Base-by-base conservation (phyloP, 2,888 invertebrate species). In the Himalopsyche anomala region DNA sequence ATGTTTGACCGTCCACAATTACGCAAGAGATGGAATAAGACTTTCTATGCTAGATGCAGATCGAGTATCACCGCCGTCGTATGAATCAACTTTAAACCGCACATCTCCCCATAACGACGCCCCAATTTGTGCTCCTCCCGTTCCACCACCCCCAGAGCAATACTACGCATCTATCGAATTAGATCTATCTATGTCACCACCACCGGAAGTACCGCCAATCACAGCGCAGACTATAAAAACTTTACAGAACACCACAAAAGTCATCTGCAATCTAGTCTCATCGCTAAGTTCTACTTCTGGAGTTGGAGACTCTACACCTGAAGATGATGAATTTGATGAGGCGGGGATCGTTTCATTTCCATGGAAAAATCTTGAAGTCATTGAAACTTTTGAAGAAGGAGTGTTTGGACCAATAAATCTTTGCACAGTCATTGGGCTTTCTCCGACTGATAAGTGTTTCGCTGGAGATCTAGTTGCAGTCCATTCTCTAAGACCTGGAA, bases 321-420 rank as follows among this genome's bases (percentile, higher is more conserved):
- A 92, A 88, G 92, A 92, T 82, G 91, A 91, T 86, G 91, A 91
- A 54, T 90, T 91, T 79, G 90, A 90, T 80, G 89, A 89, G 42
- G 89, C 89, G 86, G 83, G 81, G 85, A 62, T 62, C 2, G 62
- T 62, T 19, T 62, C 62, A 62, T 62, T 62, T 62, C 94, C 94
- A 0, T 90, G 94, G 83, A 93, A 94, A 86, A 92, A 92, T 89
- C 92, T 95, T 62, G 92, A 92, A 89, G 93, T 94, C 89, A 91
- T 94, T 45, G 94, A 94, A 89, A 94, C 93, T 88, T 91, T 95
- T 11, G 95, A 95, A 62, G 93, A 93, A 88, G 95, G 95, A 83
- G 93, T 94, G 89, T 95, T 94, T 90, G 95, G 95, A 86, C 94
- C 95, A 91, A 90, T 92, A 84, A 91, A 92, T 88, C 89, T 92